Conservation (phyloP, 2,797 vertebrate species). For the Hydrophis major region DNA sequence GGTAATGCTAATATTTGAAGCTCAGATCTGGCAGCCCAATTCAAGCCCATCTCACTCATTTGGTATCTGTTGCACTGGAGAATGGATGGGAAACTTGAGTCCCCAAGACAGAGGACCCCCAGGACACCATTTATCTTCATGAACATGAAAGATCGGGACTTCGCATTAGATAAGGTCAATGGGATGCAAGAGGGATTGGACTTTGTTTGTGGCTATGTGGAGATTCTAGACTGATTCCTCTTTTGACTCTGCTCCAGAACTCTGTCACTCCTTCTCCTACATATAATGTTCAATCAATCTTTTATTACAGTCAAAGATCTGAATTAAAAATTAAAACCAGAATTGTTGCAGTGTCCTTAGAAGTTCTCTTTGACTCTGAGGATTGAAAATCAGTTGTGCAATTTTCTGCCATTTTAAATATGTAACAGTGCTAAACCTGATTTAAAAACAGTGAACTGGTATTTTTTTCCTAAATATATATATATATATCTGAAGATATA, state of each 20-base stretch:
- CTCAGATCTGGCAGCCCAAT: neutral
- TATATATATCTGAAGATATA: neutral
- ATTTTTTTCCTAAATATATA: neutral
- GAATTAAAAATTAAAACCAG: neutral
- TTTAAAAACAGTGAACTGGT: neutral
- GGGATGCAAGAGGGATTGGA: neutral
- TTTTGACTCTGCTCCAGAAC: neutral
- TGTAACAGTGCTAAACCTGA: neutral
- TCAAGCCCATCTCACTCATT: neutral
- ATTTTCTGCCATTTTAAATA: neutral
- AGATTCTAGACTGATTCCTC: neutral
- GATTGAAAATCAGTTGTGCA: neutral
- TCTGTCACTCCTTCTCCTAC: neutral
- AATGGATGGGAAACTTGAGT: neutral
- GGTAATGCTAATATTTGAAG: neutral
- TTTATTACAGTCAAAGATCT: neutral
- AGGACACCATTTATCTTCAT: neutral
- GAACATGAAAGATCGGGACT: neutral
- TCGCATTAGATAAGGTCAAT: neutral
- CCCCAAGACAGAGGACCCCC: neutral
- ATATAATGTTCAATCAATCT: neutral
- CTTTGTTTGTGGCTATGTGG: neutral
- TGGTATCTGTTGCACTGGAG: neutral
- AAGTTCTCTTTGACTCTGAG: neutral
- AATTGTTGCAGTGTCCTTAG: neutral